Percentiles rank a stretch among this genome's conserved stretches.
Evolutionary conservation across 1,140 invertebrate species (phyloP).

Genomic region (Drosophila triauraria): DNA sequence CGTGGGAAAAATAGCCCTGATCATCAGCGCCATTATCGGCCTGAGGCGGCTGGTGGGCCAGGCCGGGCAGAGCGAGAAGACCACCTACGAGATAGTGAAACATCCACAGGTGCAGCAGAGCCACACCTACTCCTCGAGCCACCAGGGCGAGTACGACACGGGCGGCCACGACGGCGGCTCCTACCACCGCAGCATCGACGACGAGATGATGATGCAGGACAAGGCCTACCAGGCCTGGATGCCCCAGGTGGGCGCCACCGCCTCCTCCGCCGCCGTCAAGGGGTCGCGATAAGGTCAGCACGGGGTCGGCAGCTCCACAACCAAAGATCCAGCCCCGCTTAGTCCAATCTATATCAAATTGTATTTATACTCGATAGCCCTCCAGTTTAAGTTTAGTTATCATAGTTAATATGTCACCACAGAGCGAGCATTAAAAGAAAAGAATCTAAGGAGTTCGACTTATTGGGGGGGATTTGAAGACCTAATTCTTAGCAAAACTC

Average conservation of each 20-base stretch:
- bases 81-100: slow-evolving; percentile 93
- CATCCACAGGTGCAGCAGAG: slow-evolving; percentile 92
- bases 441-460: neutral
- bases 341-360: slow-evolving; percentile 69
- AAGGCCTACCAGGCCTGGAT: slow-evolving; percentile 87
- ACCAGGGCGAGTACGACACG: slow-evolving; percentile 89
- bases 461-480: neutral
- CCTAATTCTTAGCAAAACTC: too few species aligned
- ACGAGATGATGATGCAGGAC: slow-evolving; percentile 87
- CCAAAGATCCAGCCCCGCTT: slow-evolving; percentile 66
- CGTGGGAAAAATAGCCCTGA: slow-evolving; percentile 88
- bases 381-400: slow-evolving; percentile 67
- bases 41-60: slow-evolving; percentile 90
- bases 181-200: slow-evolving; percentile 88
- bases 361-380: slow-evolving; percentile 73
- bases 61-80: slow-evolving; percentile 89
- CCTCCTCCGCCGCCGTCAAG: slow-evolving; percentile 37
- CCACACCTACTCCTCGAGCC: slow-evolving; percentile 90
- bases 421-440: slow-evolving; percentile 51
- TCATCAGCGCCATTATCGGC: slow-evolving; percentile 90
- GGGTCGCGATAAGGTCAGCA: slow-evolving; percentile 48
- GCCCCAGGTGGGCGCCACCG: slow-evolving; percentile 53
- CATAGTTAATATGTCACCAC: slow-evolving; percentile 66
- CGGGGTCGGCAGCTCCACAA: slow-evolving; percentile 31
- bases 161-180: slow-evolving; percentile 86